A percentile compares a stretch with the other conserved stretches of the same genome.
Evolutionary conservation across 2,888 invertebrate genomes (phyloP).

Genomic region (Xylophagus ater): DNA sequence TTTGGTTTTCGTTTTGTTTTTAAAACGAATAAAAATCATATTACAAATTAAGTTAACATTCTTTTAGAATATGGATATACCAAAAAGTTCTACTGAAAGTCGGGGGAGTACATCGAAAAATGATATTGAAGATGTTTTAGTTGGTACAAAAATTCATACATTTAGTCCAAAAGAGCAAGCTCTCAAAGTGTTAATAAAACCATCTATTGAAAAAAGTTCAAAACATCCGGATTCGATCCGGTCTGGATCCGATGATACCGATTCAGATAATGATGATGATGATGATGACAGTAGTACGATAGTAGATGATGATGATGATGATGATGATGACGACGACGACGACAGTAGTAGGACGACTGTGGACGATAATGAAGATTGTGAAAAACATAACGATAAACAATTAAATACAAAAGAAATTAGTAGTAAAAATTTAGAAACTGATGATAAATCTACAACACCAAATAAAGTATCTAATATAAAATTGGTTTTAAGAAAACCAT

Average conservation of each 20-base stretch:
- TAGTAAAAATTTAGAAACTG: too few relatives aligned
- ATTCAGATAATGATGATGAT: conserved; percentile 2
- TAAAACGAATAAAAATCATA: too few relatives aligned
- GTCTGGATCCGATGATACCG: background rate
- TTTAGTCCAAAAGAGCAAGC: background rate
- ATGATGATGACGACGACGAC: conserved; percentile 5
- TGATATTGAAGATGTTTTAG: conserved; percentile 3
- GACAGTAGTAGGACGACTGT: conserved; percentile 2
- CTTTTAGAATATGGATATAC: too few relatives aligned
- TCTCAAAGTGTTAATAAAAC: background rate
- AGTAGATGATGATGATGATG: conserved; percentile 2
- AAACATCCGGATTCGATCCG: too few relatives aligned
- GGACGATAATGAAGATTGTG: background rate
- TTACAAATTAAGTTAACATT: too few relatives aligned
- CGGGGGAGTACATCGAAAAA: conserved; percentile 1
- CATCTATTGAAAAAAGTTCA: background rate
- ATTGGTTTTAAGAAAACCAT: conserved; percentile 14
- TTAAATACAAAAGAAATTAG: background rate
- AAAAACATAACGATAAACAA: background rate
- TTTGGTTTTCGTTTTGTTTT: too few relatives aligned
- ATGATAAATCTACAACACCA: too few relatives aligned
- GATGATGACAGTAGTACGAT: conserved; percentile 1
- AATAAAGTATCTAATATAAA: conserved; percentile 10
- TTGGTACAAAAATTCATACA: conserved; percentile 1
- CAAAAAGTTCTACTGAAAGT: conserved; percentile 6